Evolutionary conservation across 2,113 vertebrate genomes (phyloP).

Genomic region (Narcine bancroftii): DNA sequence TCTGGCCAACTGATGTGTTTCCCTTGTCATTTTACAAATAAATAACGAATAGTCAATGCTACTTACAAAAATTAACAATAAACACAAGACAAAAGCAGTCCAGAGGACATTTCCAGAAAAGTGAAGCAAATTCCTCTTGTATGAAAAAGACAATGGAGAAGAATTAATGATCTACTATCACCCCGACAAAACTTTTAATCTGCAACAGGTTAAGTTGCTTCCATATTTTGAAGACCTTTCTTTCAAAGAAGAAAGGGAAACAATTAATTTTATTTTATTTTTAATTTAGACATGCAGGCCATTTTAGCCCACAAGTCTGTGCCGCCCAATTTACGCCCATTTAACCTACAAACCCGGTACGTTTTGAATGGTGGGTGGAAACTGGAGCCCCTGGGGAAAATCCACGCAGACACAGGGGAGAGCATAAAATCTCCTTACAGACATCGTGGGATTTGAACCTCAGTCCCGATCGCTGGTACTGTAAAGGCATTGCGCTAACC

Average conservation of each 20-base stretch:
- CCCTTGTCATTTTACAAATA: neutral
- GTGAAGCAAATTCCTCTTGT: neutral
- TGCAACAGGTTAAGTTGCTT: neutral
- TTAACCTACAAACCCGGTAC: too few relatives aligned
- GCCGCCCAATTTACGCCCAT: too few relatives aligned
- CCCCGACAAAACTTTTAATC: neutral
- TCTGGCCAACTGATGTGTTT: neutral
- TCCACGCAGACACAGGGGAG: too few relatives aligned
- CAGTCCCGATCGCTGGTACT: too few relatives aligned
- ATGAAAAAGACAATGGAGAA: neutral
- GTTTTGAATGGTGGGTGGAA: too few relatives aligned
- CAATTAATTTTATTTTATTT: too few relatives aligned
- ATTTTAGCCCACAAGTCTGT: too few relatives aligned
- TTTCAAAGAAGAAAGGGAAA: neutral
- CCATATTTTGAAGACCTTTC: neutral
- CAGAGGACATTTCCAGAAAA: neutral
- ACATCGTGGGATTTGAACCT: too few relatives aligned
- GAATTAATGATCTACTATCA: neutral
- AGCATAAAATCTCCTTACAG: too few relatives aligned
- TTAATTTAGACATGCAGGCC: too few relatives aligned
- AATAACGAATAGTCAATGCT: neutral
- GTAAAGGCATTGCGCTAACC: too few relatives aligned
- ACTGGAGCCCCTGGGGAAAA: too few relatives aligned
- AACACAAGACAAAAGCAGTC: neutral
- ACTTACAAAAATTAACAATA: neutral